Percentiles rank a stretch among this genome's conserved stretches.
Evolutionary conservation across 1,140 invertebrate genomes (phyloP).

Genomic region (Drosophila grimshawi): DNA sequence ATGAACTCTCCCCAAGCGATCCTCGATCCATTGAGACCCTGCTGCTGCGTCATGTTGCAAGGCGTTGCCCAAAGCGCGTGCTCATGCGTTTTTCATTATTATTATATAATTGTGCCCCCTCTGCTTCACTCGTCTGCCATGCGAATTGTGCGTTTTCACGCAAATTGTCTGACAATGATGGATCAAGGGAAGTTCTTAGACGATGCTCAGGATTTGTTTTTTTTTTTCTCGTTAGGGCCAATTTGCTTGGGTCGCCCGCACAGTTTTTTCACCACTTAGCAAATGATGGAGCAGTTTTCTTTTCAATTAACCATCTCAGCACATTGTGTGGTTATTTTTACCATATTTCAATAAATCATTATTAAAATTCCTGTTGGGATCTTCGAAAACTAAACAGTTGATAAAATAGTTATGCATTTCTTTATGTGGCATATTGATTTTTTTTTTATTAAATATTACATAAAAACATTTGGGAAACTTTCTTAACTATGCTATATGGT

Average conservation of each 20-base stretch:
- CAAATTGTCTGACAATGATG: conserved; percentile 62
- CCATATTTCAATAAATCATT: conserved; percentile 58
- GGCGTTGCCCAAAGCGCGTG: conserved; percentile 46
- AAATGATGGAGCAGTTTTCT: conserved; percentile 73
- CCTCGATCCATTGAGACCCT: conserved; percentile 34
- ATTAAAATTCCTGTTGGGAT: not conserved
- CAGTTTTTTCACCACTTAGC: conserved; percentile 65
- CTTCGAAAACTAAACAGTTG: not conserved
- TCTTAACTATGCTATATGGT: conserved; percentile 6
- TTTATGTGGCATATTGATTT: conserved; percentile 34
- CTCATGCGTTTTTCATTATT: conserved; percentile 72
- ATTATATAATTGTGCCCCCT: conserved; percentile 62
- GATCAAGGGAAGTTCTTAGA: conserved; percentile 51
- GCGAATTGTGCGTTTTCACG: conserved; percentile 74
- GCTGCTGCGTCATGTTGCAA: conserved; percentile 56
- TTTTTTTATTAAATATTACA: conserved; percentile 61
- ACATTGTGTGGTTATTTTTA: conserved; percentile 20
- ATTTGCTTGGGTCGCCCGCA: conserved; percentile 74
- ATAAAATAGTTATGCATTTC: not conserved
- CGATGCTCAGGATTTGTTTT: not conserved
- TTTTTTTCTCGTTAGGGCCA: conserved; percentile 19
- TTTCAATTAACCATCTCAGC: conserved; percentile 17
- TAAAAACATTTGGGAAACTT: conserved; percentile 70
- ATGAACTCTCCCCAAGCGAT: conserved; percentile 37
- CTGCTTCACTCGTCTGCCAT: conserved; percentile 26